Evolutionary conservation across 2,888 invertebrate species (phyloP).

Genomic region (Capitulum mitella): DNA sequence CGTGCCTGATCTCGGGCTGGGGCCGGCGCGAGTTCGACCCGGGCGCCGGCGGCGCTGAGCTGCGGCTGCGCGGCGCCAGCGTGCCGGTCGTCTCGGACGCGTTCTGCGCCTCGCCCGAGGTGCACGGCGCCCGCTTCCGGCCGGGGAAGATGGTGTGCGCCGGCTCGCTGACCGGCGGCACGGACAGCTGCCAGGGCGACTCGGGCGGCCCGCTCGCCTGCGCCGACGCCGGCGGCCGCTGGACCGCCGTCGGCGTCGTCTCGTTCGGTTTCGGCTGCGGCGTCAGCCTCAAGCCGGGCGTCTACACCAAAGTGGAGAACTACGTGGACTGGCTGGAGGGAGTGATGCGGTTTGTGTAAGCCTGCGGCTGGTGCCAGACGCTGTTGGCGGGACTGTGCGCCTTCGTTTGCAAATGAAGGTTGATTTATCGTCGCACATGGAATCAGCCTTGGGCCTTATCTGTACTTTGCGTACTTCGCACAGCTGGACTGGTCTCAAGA

Average conservation of each 20-base stretch:
- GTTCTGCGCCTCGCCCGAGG: not conserved
- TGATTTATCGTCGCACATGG: no score
- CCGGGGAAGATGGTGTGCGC: slow-evolving; percentile 58
- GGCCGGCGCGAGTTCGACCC: not conserved
- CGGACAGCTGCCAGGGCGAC: slow-evolving; percentile 77
- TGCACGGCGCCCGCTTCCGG: not conserved
- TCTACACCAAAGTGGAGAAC: not conserved
- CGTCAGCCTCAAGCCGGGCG: slow-evolving; percentile 3
- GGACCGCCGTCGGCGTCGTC: slow-evolving; percentile 7
- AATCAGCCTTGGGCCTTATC: no score
- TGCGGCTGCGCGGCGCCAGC: not conserved
- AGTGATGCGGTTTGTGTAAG: not conserved
- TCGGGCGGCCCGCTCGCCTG: slow-evolving; percentile 73
- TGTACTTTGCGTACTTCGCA: no score
- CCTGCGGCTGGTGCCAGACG: no score
- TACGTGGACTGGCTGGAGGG: not conserved
- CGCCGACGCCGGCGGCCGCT: slow-evolving; percentile 31
- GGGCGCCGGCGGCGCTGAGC: not conserved
- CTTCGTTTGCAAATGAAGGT: no score
- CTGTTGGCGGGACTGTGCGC: no score
- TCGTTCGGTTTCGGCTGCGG: slow-evolving; percentile 14
- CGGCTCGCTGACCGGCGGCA: slow-evolving; percentile 63
- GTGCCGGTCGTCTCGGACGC: not conserved
- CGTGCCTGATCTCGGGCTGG: not conserved
- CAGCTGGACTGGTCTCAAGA: no score